phyloP scores from a whole-genome alignment of 2,797 vertebrate genomes.

The Acrossocheilus fasciatus region DNA sequence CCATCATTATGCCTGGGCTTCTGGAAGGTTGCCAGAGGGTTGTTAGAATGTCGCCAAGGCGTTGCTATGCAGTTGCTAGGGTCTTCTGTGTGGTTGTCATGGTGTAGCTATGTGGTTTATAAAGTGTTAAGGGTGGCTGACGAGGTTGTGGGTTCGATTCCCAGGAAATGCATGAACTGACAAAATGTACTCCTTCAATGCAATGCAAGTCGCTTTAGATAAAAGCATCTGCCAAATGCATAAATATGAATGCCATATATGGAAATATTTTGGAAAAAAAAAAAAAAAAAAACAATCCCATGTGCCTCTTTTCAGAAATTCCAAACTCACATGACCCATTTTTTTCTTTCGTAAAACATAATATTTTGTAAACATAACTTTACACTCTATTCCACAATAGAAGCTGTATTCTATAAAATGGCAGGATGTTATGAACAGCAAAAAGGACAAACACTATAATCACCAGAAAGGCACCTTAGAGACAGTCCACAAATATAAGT shows the following conservation, averaged over 20 bases:
- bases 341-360: background rate
- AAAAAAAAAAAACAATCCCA: no score
- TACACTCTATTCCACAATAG: background rate
- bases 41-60: background rate
- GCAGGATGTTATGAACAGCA: background rate
- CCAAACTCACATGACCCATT: background rate
- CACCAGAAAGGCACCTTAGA: background rate
- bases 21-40: background rate
- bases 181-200: background rate
- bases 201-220: background rate
- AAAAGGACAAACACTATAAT: background rate
- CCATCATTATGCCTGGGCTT: background rate
- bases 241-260: background rate
- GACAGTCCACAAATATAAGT: background rate
- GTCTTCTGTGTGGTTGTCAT: background rate
- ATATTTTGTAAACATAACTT: background rate
- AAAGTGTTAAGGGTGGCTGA: background rate
- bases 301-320: background rate
- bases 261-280: background rate
- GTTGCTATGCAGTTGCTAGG: background rate
- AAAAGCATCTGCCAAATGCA: background rate
- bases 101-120: background rate
- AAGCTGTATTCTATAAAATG: background rate
- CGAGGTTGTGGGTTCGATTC: background rate
- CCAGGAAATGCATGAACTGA: background rate